Percentiles rank a stretch among this genome's conserved stretches.
Conservation (phyloP, 1,140 invertebrate species). For the Sinella curviseta region DNA sequence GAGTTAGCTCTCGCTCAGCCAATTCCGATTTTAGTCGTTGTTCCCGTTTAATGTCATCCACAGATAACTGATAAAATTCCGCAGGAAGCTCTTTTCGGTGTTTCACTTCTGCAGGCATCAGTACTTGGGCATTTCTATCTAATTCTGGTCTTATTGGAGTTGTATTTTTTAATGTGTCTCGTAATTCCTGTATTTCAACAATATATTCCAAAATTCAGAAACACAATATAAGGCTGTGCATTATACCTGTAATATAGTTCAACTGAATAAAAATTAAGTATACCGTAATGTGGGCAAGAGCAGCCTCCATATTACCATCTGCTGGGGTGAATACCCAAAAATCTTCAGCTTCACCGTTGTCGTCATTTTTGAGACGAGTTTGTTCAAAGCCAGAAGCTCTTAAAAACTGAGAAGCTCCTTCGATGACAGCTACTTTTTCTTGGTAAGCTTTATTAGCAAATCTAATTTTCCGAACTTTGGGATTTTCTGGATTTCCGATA, state of each 20-base stretch:
- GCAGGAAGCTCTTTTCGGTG: constrained; percentile 70
- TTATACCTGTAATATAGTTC: no score
- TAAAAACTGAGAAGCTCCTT: constrained; percentile 79
- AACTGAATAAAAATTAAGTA: neutral
- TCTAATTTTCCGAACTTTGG: constrained; percentile 88
- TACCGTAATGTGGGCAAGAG: constrained; percentile 34
- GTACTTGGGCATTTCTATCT: constrained; percentile 80
- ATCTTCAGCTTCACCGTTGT: constrained; percentile 49
- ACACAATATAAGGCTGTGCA: no score
- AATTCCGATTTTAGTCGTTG: constrained; percentile 75
- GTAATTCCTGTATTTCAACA: constrained; percentile 43
- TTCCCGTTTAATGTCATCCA: constrained; percentile 82
- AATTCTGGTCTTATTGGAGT: constrained; percentile 80
- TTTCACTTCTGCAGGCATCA: constrained; percentile 72
- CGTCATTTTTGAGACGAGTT: constrained; percentile 61
- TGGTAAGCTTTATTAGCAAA: constrained; percentile 76
- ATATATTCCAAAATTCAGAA: neutral
- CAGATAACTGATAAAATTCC: constrained; percentile 76
- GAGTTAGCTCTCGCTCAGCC: constrained; percentile 74
- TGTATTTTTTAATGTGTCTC: constrained; percentile 65
- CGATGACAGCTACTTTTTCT: constrained; percentile 76
- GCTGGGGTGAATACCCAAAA: constrained; percentile 48
- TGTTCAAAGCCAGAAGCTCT: constrained; percentile 76
- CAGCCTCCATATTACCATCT: constrained; percentile 28
- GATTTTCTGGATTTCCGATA: constrained; percentile 76